Evolutionary conservation across 2,888 invertebrate genomes (phyloP), one percentile per base, ranked within the genome.

Genomic region (Euzophera pinguis): DNA sequence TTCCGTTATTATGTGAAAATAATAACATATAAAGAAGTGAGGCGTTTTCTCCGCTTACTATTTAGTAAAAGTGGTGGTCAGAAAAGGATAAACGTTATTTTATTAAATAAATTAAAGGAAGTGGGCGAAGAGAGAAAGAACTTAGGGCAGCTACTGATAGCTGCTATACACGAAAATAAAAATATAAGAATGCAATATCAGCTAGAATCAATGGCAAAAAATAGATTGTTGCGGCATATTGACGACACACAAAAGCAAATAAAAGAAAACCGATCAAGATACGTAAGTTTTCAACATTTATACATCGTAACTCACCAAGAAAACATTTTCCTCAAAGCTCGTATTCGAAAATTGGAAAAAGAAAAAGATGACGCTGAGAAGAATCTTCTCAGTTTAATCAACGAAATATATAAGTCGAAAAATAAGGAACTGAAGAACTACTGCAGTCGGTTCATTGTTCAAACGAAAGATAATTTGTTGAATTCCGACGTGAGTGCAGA

Each of bases 81-180:
- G 38, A 53, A 55, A 45, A 67, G 55, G 50, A 51, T 75, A 45
- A 74, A 79, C 60, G 53, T 66, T 16, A 35, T 72, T 12, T 63
- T 86, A 53, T 50, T 86, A 3, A 75, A 75, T 53, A 84, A 81
- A 63, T 54, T 87, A 51, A 72, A 71, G 62, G 77, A 83, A 57
- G 59, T 81, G 3, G 66, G 61, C 4, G 76, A 80, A 52, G 82
- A 88, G 53, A 71, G 72, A 53, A 80, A 73, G 62, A 78, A 73
- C 42, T 62, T 88, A 42, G 73, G 73, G 0, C 71, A 77, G 10
- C 70, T 86, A 10, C 59, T 87, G 27, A 62, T 80, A 35, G 63
- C 78, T n/a, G 79, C 80, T 32, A 69, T 84, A 50, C 71, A 73
- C 12, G 85, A 87, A 63, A 87, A 86, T 56, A 84, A 81, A 71